Conservation (phyloP, 2,113 vertebrate species). For the Centropristis striata region DNA sequence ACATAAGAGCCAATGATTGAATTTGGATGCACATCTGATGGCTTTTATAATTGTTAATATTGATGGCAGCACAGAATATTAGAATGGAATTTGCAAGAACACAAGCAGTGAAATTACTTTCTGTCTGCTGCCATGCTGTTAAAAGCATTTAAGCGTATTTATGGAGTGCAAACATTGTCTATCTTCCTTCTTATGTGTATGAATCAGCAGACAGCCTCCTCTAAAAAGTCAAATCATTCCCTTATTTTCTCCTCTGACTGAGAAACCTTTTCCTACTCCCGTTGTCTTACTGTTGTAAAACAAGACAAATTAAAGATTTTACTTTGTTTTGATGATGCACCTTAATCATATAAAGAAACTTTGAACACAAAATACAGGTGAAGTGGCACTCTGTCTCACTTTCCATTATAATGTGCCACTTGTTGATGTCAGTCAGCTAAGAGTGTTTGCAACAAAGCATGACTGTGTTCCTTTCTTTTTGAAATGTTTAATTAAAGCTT, state of each 20-base stretch:
- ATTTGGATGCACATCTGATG: slow-evolving; percentile 58
- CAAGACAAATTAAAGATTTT: neutral
- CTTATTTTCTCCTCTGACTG: slow-evolving; percentile 6
- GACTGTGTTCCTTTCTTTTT: no score
- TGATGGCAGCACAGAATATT: slow-evolving; percentile 61
- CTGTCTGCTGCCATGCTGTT: slow-evolving; percentile 51
- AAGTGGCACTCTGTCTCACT: no score
- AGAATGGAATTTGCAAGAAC: slow-evolving; percentile 58
- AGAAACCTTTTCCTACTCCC: neutral
- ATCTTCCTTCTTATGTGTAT: slow-evolving; percentile 48
- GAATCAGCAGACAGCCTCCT: slow-evolving; percentile 42
- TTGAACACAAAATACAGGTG: neutral
- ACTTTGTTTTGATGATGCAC: neutral
- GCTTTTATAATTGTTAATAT: slow-evolving; percentile 70
- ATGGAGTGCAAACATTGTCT: slow-evolving; percentile 53
- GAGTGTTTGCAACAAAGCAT: no score
- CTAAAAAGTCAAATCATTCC: slow-evolving; percentile 45
- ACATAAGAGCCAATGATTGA: slow-evolving; percentile 67
- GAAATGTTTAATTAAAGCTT: no score
- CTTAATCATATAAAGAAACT: neutral
- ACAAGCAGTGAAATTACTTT: slow-evolving; percentile 56
- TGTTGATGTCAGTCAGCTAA: no score
- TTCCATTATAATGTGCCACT: no score
- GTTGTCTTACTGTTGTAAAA: slow-evolving; percentile 26
- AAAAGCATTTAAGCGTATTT: slow-evolving; percentile 68